Conservation (phyloP, 2,113 vertebrate genomes). For the Hydrochoerus hydrochaeris region DNA sequence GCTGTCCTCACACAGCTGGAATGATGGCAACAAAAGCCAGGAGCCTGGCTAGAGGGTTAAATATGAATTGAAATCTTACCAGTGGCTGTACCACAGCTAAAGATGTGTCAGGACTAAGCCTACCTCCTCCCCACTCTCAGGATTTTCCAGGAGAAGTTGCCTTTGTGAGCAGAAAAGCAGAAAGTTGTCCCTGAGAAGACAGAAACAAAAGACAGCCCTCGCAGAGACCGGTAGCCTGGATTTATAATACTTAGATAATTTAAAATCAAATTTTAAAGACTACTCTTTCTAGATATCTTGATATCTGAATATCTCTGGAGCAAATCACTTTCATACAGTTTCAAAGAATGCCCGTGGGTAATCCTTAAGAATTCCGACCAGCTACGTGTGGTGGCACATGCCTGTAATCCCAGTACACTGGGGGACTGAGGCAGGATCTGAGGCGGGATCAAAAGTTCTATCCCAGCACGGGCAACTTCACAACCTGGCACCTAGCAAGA, state of each 20-base stretch:
- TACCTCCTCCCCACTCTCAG: background rate
- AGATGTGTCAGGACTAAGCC: background rate
- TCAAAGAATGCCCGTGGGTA: background rate
- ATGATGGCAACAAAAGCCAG: background rate
- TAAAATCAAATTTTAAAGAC: constrained; percentile 17
- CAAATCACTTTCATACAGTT: background rate
- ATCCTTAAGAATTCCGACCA: background rate
- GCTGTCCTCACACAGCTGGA: background rate
- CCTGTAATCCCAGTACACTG: background rate
- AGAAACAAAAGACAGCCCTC: background rate
- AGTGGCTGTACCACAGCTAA: background rate
- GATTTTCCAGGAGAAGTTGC: background rate
- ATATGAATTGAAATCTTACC: background rate
- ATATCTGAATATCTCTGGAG: background rate
- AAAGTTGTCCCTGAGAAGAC: background rate
- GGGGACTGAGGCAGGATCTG: background rate
- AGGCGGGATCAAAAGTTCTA: background rate
- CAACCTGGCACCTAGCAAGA: background rate
- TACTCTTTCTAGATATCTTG: background rate
- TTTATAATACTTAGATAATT: background rate
- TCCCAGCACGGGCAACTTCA: background rate
- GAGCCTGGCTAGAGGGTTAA: background rate
- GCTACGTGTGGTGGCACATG: background rate
- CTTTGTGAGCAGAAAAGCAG: background rate
- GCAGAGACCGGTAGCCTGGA: background rate